These are phyloP conservation scores for Epinephelus malabaricus DNA, from an alignment of 2,797 vertebrate species.

Conservation along the genomic window DNA sequence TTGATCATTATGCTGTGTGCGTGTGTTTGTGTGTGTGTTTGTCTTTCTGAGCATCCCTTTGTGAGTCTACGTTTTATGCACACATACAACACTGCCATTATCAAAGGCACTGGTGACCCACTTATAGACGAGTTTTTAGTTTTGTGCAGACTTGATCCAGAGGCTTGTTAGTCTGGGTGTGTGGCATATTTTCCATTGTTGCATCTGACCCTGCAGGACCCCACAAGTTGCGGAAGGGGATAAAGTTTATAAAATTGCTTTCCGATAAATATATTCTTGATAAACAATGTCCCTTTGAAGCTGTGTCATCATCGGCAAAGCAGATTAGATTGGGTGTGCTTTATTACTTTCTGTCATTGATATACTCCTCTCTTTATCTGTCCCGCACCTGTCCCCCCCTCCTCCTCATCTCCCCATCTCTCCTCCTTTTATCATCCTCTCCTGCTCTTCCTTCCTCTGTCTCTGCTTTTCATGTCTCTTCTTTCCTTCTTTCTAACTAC, in stretches of 20 bases:
- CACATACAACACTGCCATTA: slow-evolving; percentile 62
- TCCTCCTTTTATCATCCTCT: slow-evolving; percentile 34
- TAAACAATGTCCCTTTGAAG: slow-evolving; percentile 63
- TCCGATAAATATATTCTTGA: slow-evolving; percentile 32
- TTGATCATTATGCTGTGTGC: slow-evolving; percentile 51
- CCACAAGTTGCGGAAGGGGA: slow-evolving; percentile 36
- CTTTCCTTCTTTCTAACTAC: slow-evolving; percentile 19
- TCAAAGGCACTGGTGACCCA: slow-evolving; percentile 75
- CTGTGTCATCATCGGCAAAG: slow-evolving; percentile 20
- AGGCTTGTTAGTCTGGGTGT: slow-evolving; percentile 68
- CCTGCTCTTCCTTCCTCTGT: slow-evolving; percentile 15
- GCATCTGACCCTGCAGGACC: slow-evolving; percentile 49
- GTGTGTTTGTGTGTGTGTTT: slow-evolving; percentile 44
- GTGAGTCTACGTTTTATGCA: slow-evolving; percentile 54
- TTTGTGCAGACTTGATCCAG: slow-evolving; percentile 56
- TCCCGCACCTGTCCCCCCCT: slow-evolving; percentile 39
- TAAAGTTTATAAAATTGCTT: slow-evolving; percentile 40
- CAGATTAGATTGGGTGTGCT: slow-evolving; percentile 47
- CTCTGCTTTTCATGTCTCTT: slow-evolving; percentile 16
- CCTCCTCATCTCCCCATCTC: slow-evolving; percentile 4
- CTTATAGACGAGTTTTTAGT: slow-evolving; percentile 66
- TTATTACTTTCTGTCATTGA: slow-evolving; percentile 64
- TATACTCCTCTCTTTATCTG: slow-evolving; percentile 51
- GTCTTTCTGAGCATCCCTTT: slow-evolving; percentile 54
- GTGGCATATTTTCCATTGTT: slow-evolving; percentile 49